Evolutionary conservation across 2,113 vertebrate genomes (phyloP).

Genomic region (Cichladusa arquata): DNA sequence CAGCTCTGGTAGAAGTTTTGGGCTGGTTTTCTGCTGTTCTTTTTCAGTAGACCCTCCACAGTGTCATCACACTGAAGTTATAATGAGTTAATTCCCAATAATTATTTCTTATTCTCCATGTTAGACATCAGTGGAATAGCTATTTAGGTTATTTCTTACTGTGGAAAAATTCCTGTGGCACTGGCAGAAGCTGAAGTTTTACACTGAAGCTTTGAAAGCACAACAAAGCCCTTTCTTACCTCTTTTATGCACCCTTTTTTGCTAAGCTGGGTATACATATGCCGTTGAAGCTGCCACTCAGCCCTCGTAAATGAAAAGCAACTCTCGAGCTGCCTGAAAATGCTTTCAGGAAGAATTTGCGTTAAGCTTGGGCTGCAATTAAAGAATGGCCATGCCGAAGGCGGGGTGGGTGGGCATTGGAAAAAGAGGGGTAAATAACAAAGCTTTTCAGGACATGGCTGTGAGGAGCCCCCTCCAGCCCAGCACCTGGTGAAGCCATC

Average conservation of each 20-base stretch:
- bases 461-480: background rate
- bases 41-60: background rate
- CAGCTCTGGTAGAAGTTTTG: background rate
- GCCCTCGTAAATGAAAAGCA: background rate
- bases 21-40: background rate
- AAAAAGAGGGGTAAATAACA: background rate
- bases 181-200: background rate
- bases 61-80: background rate
- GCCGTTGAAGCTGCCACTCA: background rate
- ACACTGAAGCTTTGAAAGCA: background rate
- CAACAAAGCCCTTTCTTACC: background rate
- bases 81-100: background rate
- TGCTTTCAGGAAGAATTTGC: background rate
- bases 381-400: background rate
- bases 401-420: background rate
- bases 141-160: background rate
- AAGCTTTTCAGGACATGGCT: background rate
- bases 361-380: background rate
- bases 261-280: background rate
- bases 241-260: background rate
- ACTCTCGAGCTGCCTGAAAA: background rate
- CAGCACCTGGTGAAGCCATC: slow-evolving; percentile 46
- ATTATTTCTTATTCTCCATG: background rate
- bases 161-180: background rate
- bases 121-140: background rate